Percentiles rank a stretch among this genome's conserved stretches.
These are phyloP conservation scores for Berghia stephanieae DNA, from an alignment of 1,140 invertebrate genomes.

Conservation along the genomic window DNA sequence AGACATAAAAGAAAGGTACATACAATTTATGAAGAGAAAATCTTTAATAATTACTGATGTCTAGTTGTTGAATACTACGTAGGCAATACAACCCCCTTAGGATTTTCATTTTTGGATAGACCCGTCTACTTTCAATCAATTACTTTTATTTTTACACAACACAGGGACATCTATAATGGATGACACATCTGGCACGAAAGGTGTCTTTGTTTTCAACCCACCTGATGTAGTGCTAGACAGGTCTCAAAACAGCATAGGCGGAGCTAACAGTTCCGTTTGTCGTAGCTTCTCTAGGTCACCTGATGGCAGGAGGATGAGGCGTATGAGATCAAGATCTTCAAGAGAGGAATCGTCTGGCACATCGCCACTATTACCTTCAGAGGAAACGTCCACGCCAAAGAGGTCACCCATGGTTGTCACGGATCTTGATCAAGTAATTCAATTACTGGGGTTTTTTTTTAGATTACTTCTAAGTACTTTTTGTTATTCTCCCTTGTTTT, in stretches of 20 bases:
- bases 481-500: too few species aligned
- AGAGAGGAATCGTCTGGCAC: background rate
- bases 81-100: too few species aligned
- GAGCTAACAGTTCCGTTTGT: background rate
- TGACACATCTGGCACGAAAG: background rate
- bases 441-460: too few species aligned
- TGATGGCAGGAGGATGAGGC: background rate
- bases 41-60: too few species aligned
- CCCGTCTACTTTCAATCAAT: too few species aligned
- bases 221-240: conserved; percentile 5
- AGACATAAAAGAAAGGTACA: too few species aligned
- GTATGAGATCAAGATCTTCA: background rate
- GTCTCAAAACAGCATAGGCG: conserved; percentile 25
- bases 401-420: conserved; percentile 13
- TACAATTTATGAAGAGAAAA: too few species aligned
- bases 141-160: too few species aligned
- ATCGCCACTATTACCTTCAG: background rate
- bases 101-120: too few species aligned
- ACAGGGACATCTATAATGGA: background rate
- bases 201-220: conserved; percentile 13
- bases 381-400: background rate
- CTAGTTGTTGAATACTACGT: too few species aligned
- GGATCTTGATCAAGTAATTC: conserved; percentile 24
- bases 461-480: too few species aligned
- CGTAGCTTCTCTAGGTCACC: conserved; percentile 13